Conservation (phyloP, 2,113 vertebrate species). For the Ophiodon elongatus region DNA sequence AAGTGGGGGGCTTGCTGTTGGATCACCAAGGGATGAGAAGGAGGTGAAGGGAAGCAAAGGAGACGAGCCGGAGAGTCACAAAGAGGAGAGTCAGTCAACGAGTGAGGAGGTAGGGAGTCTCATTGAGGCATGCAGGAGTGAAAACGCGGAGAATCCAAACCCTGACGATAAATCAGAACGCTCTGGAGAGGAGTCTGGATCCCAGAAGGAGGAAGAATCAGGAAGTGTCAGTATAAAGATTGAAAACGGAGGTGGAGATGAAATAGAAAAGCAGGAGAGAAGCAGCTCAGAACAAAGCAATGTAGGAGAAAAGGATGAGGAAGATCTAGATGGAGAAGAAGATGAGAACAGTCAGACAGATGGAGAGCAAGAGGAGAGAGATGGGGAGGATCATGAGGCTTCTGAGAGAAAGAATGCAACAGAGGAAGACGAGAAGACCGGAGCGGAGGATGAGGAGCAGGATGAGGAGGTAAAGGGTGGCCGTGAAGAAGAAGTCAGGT, state of each 20-base stretch:
- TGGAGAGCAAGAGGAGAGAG: constrained; percentile 17
- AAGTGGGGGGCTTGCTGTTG: neutral
- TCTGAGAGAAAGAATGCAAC: constrained; percentile 2
- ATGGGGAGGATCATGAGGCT: constrained; percentile 14
- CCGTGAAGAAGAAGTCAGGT: neutral
- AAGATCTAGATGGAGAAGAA: neutral
- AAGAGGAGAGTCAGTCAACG: neutral
- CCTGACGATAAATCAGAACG: constrained; percentile 24
- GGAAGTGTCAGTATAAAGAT: neutral
- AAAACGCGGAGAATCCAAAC: constrained; percentile 20
- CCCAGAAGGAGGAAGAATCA: constrained; percentile 33
- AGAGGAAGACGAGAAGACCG: constrained; percentile 36
- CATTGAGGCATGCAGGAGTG: neutral
- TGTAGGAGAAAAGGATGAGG: constrained; percentile 11
- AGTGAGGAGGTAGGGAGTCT: constrained; percentile 22
- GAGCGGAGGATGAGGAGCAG: constrained; percentile 48
- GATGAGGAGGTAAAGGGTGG: neutral
- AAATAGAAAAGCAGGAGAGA: constrained; percentile 19
- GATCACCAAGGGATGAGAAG: constrained; percentile 8
- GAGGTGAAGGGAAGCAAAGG: neutral
- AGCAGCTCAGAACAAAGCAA: constrained; percentile 14
- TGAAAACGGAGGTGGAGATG: constrained; percentile 5
- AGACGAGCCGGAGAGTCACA: constrained; percentile 24
- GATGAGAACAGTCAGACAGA: constrained; percentile 11
- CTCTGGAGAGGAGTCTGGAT: constrained; percentile 29